Base-by-base conservation (phyloP, 2,888 invertebrate genomes). In the Papilio demoleus region DNA sequence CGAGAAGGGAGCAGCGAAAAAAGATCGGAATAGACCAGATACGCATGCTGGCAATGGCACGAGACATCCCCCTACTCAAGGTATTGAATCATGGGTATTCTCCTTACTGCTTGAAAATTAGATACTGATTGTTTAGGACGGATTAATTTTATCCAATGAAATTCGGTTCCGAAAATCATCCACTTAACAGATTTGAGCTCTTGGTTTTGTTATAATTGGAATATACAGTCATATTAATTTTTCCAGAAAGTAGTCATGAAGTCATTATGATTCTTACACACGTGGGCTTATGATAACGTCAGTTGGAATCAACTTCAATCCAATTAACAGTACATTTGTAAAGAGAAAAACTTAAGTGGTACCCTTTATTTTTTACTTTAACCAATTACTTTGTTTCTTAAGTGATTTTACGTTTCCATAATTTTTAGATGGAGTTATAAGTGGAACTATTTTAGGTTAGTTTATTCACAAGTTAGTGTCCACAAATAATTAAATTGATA, bases 61-160 rank as follows among this genome's bases (percentile, higher is more conserved):
- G 0, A 79, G 87, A 47, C 92, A 92, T 79, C 87, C 87, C 9
- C 92, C 90, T 3, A 92, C 92, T 59, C 92, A 92, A 87, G 85
- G 92, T 90, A 40, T 31, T 24, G 14, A 27, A n/a, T 22, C n/a
- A n/a, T n/a, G n/a, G n/a, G n/a, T n/a, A n/a, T n/a, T n/a, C n/a
- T n/a, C n/a, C n/a, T n/a, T n/a, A n/a, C n/a, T n/a, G n/a, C n/a
- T n/a, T n/a, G n/a, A n/a, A n/a, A n/a, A n/a, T n/a, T n/a, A n/a
- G n/a, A n/a, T n/a, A n/a, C n/a, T n/a, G n/a, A n/a, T n/a, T n/a
- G n/a, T n/a, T n/a, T n/a, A n/a, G n/a, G n/a, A n/a, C n/a, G n/a
- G n/a, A n/a, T n/a, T 40, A 0, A 40, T 12, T 12, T 40, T n/a
- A 40, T 17, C 14, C 9, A 38, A 38, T 17, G 6, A 17, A 17